Evolutionary conservation across 2,888 invertebrate genomes (phyloP).

Genomic region (Conops quadrifasciatus): DNA sequence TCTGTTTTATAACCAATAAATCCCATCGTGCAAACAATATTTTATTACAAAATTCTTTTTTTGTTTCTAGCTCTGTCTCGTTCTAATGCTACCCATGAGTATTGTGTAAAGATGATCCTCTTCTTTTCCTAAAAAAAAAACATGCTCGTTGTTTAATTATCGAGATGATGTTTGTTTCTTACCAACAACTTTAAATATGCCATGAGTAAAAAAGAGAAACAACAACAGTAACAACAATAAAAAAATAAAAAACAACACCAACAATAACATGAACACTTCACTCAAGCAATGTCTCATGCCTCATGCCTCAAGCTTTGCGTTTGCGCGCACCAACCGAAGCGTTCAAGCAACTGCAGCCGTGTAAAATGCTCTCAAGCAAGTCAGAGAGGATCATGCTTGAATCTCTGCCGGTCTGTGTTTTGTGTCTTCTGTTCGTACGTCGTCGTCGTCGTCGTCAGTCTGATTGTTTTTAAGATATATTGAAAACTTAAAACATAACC

Average conservation of each 20-base stretch:
- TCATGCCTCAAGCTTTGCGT: too few species aligned
- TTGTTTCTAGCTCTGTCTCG: too few species aligned
- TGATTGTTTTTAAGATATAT: too few species aligned
- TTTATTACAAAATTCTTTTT: too few species aligned
- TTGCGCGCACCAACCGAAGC: not conserved
- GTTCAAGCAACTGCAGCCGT: not conserved
- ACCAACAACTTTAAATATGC: too few species aligned
- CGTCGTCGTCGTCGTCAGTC: not conserved
- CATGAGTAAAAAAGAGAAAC: not conserved
- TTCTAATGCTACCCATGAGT: too few species aligned
- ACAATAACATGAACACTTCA: not conserved
- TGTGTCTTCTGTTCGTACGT: not conserved
- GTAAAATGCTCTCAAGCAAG: conserved; percentile 9
- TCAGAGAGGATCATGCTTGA: conserved; percentile 19
- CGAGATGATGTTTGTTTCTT: not conserved
- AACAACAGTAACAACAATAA: conserved; percentile 2
- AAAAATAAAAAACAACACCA: not conserved
- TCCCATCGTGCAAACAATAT: too few species aligned
- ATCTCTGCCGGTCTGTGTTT: conserved; percentile 3
- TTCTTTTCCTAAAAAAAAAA: too few species aligned
- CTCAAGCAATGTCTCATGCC: not conserved
- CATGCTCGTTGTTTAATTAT: not conserved
- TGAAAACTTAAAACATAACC: too few species aligned
- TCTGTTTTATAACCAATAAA: too few species aligned
- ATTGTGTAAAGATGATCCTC: too few species aligned